Conservation (phyloP, 2,113 vertebrate genomes). For the Leuciscus idus region DNA sequence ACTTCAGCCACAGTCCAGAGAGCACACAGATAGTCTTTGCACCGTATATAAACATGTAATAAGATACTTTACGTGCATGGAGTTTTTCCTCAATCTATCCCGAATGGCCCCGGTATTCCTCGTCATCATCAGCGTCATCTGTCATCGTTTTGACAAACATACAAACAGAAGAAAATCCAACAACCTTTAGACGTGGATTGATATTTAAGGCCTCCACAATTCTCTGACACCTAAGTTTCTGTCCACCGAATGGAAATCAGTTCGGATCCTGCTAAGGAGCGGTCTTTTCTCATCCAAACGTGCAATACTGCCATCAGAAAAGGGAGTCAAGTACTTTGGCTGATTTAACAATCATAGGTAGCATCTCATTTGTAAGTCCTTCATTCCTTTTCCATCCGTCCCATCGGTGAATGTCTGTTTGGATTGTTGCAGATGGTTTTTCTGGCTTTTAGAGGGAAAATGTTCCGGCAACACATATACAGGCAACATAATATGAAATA, state of each 20-base stretch:
- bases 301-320: constrained; percentile 72
- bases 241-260: constrained; percentile 30
- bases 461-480: constrained; percentile 88
- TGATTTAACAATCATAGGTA: constrained; percentile 91
- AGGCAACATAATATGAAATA: constrained; percentile 87
- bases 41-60: constrained; percentile 99
- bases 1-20: constrained; percentile 89
- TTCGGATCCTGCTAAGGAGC: constrained; percentile 22
- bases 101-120: constrained; percentile 76
- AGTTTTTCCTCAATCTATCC: constrained; percentile 82
- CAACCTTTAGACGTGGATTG: constrained; percentile 86
- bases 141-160: constrained; percentile 59
- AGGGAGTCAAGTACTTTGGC: constrained; percentile 84
- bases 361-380: constrained; percentile 72
- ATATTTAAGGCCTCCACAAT: constrained; percentile 86
- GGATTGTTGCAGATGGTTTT: constrained; percentile 47
- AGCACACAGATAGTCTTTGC: constrained; percentile 87
- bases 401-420: constrained; percentile 47
- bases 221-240: constrained; percentile 79
- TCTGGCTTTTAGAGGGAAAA: constrained; percentile 66
- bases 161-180: constrained; percentile 68
- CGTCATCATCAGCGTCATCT: constrained; percentile 59
- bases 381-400: constrained; percentile 26
- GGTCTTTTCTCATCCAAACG: constrained; percentile 20
- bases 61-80: constrained; percentile 99